Conservation (phyloP, 2,113 vertebrate genomes). For the Abramis brama region DNA sequence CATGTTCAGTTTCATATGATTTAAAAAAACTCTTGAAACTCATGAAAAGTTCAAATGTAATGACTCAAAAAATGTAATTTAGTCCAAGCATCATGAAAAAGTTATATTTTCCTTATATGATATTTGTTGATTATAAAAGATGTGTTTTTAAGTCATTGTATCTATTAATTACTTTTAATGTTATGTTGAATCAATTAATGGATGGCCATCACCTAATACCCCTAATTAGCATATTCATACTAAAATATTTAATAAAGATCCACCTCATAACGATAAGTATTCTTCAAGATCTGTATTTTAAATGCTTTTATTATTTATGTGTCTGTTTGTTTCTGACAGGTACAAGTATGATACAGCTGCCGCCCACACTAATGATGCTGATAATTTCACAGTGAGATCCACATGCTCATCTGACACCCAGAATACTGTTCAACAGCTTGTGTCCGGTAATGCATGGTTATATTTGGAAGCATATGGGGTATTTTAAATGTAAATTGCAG, state of each 20-base stretch:
- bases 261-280: not conserved
- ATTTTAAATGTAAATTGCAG: not conserved
- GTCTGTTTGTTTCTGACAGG: conserved; percentile 14
- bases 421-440: not conserved
- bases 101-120: too few species aligned
- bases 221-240: not conserved
- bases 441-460: not conserved
- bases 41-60: not conserved
- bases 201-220: too few species aligned
- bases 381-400: conserved; percentile 24
- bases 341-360: conserved; percentile 38
- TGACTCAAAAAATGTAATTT: too few species aligned
- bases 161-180: too few species aligned
- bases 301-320: not conserved
- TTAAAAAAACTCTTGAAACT: not conserved
- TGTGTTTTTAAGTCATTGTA: not conserved
- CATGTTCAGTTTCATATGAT: not conserved
- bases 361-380: not conserved
- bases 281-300: not conserved
- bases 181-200: too few species aligned
- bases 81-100: too few species aligned
- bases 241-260: not conserved
- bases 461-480: not conserved
- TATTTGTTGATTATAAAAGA: not conserved
- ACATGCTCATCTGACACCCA: conserved; percentile 21